Conservation (phyloP, 2,113 vertebrate genomes). For the Carollia perspicillata region DNA sequence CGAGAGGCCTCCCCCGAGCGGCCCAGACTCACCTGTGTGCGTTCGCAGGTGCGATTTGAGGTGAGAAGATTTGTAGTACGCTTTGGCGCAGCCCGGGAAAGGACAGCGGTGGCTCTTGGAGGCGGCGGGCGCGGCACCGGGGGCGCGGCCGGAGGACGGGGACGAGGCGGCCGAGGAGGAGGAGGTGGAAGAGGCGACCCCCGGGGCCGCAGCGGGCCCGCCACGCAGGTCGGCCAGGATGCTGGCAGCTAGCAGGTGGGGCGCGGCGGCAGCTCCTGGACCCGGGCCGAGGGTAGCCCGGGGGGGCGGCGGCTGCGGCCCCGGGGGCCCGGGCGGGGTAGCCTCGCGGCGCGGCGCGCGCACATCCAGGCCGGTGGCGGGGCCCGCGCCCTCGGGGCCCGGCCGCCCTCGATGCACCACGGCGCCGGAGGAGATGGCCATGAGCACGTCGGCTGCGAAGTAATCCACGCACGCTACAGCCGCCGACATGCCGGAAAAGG, state of each 20-base stretch:
- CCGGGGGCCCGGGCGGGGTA: slow-evolving; percentile 83
- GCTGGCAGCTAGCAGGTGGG: slow-evolving; percentile 83
- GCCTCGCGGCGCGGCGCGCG: slow-evolving; percentile 85
- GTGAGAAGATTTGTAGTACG: slow-evolving; percentile 91
- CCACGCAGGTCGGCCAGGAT: slow-evolving; percentile 81
- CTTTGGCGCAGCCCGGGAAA: slow-evolving; percentile 88
- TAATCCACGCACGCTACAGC: slow-evolving; percentile 88
- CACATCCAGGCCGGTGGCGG: slow-evolving; percentile 80
- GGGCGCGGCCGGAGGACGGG: slow-evolving; percentile 85
- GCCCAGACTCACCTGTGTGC: slow-evolving; percentile 85
- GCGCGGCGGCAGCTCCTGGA: slow-evolving; percentile 80
- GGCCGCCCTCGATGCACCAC: slow-evolving; percentile 84
- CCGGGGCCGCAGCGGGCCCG: slow-evolving; percentile 51
- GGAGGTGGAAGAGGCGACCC: slow-evolving; percentile 67
- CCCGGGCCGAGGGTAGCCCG: slow-evolving; percentile 82
- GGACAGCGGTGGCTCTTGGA: slow-evolving; percentile 87
- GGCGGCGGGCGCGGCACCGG: slow-evolving; percentile 83
- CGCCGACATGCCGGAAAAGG: slow-evolving; percentile 81
- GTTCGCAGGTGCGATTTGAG: slow-evolving; percentile 92
- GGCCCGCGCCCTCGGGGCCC: slow-evolving; percentile 80
- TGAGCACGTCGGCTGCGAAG: slow-evolving; percentile 90
- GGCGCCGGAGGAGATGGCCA: slow-evolving; percentile 91
- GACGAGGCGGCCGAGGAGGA: slow-evolving; percentile 79
- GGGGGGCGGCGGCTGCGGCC: slow-evolving; percentile 82
- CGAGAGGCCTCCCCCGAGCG: neutral